Percentiles rank a stretch among this genome's conserved stretches.
phyloP scores from a whole-genome alignment of 1,140 invertebrate genomes.

The Ips typographus region DNA sequence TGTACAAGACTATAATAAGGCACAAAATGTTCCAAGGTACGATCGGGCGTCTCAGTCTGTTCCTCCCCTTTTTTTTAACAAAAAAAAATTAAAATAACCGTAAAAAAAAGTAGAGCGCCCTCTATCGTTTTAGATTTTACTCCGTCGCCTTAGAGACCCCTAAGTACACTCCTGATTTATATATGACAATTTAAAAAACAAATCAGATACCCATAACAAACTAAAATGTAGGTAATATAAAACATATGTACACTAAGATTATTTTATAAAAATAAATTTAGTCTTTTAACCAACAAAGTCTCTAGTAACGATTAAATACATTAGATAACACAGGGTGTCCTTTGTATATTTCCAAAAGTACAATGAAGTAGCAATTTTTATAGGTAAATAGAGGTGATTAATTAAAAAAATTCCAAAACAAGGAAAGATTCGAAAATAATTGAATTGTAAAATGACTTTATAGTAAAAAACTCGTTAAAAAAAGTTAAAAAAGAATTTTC shows the following conservation, averaged over 20 bases:
- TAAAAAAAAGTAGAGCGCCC: too few species aligned
- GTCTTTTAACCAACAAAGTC: not conserved
- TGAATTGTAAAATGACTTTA: too few species aligned
- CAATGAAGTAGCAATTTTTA: too few species aligned
- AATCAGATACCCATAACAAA: not conserved
- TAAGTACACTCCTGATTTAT: not conserved
- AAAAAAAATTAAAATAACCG: not conserved
- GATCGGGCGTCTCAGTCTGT: conserved; percentile 6
- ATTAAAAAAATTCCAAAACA: too few species aligned
- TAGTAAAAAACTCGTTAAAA: too few species aligned
- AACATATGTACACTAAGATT: not conserved
- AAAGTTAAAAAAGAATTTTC: too few species aligned
- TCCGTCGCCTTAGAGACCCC: not conserved
- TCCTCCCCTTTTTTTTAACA: not conserved
- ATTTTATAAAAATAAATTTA: conserved; percentile 5
- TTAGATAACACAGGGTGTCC: too few species aligned
- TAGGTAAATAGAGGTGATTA: too few species aligned
- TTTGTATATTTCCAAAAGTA: too few species aligned
- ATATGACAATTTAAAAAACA: conserved; percentile 3
- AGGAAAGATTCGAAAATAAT: too few species aligned
- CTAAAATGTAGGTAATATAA: not conserved
- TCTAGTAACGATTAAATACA: not conserved
- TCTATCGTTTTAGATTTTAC: not conserved
- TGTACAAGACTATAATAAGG: conserved; percentile 2
- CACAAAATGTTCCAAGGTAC: not conserved